Conservation (phyloP, 2,113 vertebrate genomes). For the Amblyornis subalaris region DNA sequence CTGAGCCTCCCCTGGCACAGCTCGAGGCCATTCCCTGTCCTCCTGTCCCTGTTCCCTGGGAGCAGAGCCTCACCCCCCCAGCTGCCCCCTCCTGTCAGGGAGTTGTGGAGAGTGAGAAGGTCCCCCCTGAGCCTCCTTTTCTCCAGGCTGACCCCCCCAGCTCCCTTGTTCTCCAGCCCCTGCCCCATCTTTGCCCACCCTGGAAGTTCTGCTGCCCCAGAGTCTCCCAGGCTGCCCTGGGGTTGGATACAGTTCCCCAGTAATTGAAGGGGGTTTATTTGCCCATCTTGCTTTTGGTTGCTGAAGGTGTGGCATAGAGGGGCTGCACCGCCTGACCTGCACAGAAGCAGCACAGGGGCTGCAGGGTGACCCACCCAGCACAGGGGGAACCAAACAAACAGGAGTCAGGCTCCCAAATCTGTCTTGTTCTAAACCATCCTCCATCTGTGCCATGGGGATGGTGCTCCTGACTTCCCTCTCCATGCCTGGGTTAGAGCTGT, state of each 20-base stretch:
- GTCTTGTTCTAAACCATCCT: background rate
- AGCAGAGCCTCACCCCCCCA: too few relatives aligned
- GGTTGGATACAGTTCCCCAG: too few relatives aligned
- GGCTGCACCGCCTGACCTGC: background rate
- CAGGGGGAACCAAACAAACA: background rate
- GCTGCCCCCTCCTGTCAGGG: too few relatives aligned
- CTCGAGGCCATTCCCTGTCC: background rate
- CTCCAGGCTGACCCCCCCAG: background rate
- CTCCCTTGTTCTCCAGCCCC: background rate
- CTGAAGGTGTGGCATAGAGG: background rate
- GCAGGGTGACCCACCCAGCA: background rate
- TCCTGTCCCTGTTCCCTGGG: background rate
- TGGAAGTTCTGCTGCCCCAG: too few relatives aligned
- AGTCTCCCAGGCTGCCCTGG: too few relatives aligned
- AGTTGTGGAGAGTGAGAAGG: too few relatives aligned
- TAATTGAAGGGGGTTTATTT: too few relatives aligned
- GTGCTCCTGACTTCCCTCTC: background rate
- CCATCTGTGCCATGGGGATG: too few relatives aligned
- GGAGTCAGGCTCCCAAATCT: background rate
- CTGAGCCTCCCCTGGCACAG: background rate
- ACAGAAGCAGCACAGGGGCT: background rate
- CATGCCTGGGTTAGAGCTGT: background rate
- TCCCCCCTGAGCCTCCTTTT: background rate
- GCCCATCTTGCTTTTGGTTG: background rate
- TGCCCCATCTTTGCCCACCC: too few relatives aligned